Evolutionary conservation across 2,797 vertebrate genomes (phyloP), one percentile per base, ranked within the genome.

Genomic region (Myripristis murdjan): DNA sequence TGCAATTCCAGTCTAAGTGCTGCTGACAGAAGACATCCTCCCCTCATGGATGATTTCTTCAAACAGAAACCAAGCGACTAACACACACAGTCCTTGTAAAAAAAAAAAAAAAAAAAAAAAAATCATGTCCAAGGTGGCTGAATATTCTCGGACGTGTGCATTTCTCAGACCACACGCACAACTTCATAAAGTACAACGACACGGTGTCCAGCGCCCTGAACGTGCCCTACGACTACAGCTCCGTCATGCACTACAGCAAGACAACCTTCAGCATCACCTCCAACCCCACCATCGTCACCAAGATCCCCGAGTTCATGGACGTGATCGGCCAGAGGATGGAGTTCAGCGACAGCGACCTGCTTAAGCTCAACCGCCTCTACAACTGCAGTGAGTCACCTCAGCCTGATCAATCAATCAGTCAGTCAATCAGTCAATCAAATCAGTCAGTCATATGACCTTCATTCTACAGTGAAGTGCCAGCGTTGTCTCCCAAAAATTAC

Each of bases 211-310:
- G 93, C 9, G 79, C 85, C 9, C 85, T 97, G 24, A 96, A 95
- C 1, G 90, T 97, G 7, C 93, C 96, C 10, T 98, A 98, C 20
- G 97, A 98, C 87, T 98, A 97, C 12, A 89, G 77, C 14, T 98
- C 97, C 0, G 95, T 98, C 41, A 96, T 98, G 97, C 97, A 97
- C 91, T 98, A 98, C 16, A 94, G 95, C 48, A 95, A 97, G 85
- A 96, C 83, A 0, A 73, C 95, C 5, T 98, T 98, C 76, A 93
- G 20, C 58, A 95, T 91, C 0, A 93, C 74, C n/a, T 87, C 90
- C 0, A 87, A 95, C 15, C 92, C 96, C 23, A 97, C 96, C 22
- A 98, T 98, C 0, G 1, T 97, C 65, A 96, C 97, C 24, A 96
- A 93, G 69, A 95, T 96, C 70, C 88, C 94, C 0, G 82, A 91